These are phyloP conservation scores for Hemiscyllium ocellatum DNA, from an alignment of 2,113 vertebrate genomes.

Conservation along the genomic window DNA sequence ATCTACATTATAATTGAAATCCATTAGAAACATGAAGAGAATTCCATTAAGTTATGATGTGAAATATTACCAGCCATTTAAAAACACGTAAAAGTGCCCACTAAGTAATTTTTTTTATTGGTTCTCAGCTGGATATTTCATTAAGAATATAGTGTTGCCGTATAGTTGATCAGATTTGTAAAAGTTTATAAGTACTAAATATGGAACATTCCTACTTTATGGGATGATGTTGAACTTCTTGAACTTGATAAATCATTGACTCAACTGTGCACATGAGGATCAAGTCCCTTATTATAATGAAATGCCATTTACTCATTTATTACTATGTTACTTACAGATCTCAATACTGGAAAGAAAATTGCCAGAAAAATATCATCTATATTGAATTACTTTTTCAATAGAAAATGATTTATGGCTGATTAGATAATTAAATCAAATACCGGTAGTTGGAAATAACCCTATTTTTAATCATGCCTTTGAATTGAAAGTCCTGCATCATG, in stretches of 20 bases:
- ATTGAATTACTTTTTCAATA: conserved; percentile 71
- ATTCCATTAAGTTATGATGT: not conserved
- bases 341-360: conserved; percentile 33
- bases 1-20: not conserved
- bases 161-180: not conserved
- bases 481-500: conserved; percentile 78
- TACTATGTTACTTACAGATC: conserved; percentile 21
- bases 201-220: conserved; percentile 1
- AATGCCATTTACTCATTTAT: conserved; percentile 34
- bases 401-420: conserved; percentile 74
- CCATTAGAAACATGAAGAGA: not conserved
- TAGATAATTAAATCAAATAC: conserved; percentile 78
- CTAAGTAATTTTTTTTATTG: not conserved
- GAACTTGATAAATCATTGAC: conserved; percentile 23
- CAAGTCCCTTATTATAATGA: conserved; percentile 21
- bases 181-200: not conserved
- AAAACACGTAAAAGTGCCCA: not conserved
- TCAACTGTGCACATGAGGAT: not conserved
- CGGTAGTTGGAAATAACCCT: conserved; percentile 73
- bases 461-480: conserved; percentile 77
- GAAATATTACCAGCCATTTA: not conserved
- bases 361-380: conserved; percentile 55
- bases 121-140: not conserved
- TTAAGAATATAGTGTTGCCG: not conserved
- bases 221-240: not conserved